A percentile compares a stretch with the other conserved stretches of the same genome.
Evolutionary conservation across 2,888 invertebrate genomes (phyloP).

Genomic region (Hyposoter dolosus): DNA sequence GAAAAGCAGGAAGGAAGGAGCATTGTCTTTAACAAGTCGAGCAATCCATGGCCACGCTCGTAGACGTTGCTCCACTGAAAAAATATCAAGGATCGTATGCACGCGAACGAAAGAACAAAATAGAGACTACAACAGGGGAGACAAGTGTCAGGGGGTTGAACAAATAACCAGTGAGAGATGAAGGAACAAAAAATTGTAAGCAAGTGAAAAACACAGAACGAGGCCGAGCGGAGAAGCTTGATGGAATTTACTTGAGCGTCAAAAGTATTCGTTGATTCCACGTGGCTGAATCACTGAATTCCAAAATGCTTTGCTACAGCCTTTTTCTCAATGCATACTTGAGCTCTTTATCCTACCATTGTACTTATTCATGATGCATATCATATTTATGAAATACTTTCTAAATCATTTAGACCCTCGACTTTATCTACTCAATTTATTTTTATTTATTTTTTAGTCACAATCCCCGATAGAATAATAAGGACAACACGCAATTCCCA

Average conservation of each 20-base stretch:
- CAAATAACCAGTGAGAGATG: constrained; percentile 57
- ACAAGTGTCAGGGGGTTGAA: constrained; percentile 61
- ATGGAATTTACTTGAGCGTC: constrained; percentile 80
- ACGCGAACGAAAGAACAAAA: constrained; percentile 56
- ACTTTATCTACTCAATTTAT: background rate
- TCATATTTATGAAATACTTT: background rate
- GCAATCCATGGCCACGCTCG: constrained; percentile 53
- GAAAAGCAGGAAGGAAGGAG: background rate
- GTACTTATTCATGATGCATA: background rate
- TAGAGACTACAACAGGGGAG: constrained; percentile 54
- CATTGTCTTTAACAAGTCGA: constrained; percentile 44
- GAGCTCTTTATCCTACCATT: constrained; percentile 65
- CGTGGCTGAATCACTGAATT: constrained; percentile 78
- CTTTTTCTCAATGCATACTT: constrained; percentile 82
- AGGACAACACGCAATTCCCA: background rate
- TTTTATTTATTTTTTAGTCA: background rate
- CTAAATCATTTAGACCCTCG: background rate
- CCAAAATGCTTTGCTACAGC: constrained; percentile 76
- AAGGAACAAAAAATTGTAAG: constrained; percentile 21
- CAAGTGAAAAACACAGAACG: constrained; percentile 27
- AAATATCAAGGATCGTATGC: constrained; percentile 57
- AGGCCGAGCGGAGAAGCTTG: constrained; percentile 69
- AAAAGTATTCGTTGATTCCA: constrained; percentile 82
- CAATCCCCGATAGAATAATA: background rate
- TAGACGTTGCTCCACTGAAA: constrained; percentile 62